Evolutionary conservation across 2,113 vertebrate genomes (phyloP).

Genomic region (Vulpes vulpes): DNA sequence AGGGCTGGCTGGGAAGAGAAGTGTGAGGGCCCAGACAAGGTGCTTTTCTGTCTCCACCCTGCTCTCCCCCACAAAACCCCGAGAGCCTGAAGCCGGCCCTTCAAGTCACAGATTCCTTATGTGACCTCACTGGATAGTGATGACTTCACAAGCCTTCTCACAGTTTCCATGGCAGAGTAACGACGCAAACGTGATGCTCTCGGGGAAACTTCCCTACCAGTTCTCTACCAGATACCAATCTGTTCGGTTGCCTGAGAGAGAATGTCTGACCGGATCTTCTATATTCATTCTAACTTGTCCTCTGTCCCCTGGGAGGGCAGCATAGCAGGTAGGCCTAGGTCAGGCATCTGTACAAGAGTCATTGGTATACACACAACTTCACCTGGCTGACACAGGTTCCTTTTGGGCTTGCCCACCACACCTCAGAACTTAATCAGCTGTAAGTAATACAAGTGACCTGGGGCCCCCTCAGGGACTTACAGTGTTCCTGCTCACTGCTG

Average conservation of each 20-base stretch:
- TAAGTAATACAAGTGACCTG: background rate
- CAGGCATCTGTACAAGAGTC: background rate
- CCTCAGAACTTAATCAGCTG: background rate
- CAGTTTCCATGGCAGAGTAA: conserved; percentile 40
- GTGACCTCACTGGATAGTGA: conserved; percentile 56
- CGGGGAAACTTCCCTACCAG: background rate
- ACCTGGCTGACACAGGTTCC: background rate
- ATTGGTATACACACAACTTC: background rate
- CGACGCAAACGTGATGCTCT: background rate
- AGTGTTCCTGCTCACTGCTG: background rate
- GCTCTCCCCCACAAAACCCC: background rate
- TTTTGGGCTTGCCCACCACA: background rate
- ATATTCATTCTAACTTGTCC: conserved; percentile 59
- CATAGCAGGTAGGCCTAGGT: conserved; percentile 19
- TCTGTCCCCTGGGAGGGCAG: conserved; percentile 54
- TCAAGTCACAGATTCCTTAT: background rate
- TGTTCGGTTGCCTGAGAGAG: conserved; percentile 12
- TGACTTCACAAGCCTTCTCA: conserved; percentile 49
- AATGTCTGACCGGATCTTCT: conserved; percentile 68
- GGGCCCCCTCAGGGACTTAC: background rate
- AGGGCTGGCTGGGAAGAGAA: background rate
- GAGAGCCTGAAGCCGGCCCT: background rate
- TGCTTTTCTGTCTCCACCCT: background rate
- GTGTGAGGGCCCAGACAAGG: background rate
- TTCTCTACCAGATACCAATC: background rate